These are phyloP conservation scores for Parasteatoda tepidariorum DNA, from an alignment of 1,140 invertebrate genomes.

Conservation along the genomic window DNA sequence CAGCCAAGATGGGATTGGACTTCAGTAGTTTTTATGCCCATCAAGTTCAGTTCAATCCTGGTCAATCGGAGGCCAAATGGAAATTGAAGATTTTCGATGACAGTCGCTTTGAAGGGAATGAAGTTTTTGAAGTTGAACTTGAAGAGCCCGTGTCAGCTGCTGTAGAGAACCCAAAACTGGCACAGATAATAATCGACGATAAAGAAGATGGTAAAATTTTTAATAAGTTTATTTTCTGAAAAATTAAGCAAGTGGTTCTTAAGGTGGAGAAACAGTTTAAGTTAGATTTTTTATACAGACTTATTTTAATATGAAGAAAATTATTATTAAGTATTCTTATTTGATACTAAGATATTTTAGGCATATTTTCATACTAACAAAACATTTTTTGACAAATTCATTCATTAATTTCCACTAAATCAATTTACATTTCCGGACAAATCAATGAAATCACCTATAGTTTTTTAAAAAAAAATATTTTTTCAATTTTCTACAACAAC, in stretches of 20 bases:
- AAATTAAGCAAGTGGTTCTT: too few relatives aligned
- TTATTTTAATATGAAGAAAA: too few relatives aligned
- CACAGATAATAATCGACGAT: slow-evolving; percentile 67
- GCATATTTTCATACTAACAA: too few relatives aligned
- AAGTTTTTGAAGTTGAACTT: slow-evolving; percentile 66
- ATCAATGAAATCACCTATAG: too few relatives aligned
- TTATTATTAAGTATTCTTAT: too few relatives aligned
- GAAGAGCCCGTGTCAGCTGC: slow-evolving; percentile 67
- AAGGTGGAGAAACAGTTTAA: neutral
- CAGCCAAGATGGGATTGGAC: slow-evolving; percentile 67
- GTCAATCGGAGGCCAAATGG: slow-evolving; percentile 69
- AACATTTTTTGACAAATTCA: too few relatives aligned
- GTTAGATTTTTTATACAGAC: too few relatives aligned
- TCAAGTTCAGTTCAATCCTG: slow-evolving; percentile 71
- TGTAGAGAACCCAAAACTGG: slow-evolving; percentile 65
- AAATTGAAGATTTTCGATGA: slow-evolving; percentile 67
- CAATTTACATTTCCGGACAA: too few relatives aligned
- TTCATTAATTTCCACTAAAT: too few relatives aligned
- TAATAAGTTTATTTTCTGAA: neutral
- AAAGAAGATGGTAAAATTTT: slow-evolving; percentile 68
- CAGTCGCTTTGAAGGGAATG: slow-evolving; percentile 66
- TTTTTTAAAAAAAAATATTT: too few relatives aligned
- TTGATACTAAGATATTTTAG: too few relatives aligned
- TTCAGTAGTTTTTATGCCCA: slow-evolving; percentile 65
- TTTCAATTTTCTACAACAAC: too few relatives aligned